These are phyloP conservation scores for Pavo muticus DNA, from an alignment of 2,113 vertebrate genomes.

Conservation along the genomic window DNA sequence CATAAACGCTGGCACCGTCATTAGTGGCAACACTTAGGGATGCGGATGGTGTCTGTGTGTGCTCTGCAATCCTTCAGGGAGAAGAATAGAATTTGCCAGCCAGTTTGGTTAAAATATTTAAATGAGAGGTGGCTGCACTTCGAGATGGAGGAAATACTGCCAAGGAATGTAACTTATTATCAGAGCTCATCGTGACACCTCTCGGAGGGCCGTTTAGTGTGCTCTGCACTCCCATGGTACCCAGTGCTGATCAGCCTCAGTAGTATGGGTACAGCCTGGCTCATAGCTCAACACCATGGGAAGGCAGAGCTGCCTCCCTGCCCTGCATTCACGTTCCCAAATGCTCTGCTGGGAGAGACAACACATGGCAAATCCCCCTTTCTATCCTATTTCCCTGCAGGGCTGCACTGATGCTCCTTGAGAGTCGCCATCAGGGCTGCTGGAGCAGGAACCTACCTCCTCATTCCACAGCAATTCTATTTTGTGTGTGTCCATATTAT, in stretches of 20 bases:
- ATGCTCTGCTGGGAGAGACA: rapidly evolving
- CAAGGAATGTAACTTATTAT: rapidly evolving
- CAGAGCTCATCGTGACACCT: not conserved
- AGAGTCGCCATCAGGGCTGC: not conserved
- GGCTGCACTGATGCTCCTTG: not conserved
- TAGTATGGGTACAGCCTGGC: not conserved
- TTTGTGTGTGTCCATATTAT: not conserved
- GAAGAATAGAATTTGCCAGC: not conserved
- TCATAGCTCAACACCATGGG: rapidly evolving
- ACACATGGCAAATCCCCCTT: not conserved
- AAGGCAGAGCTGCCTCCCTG: not conserved
- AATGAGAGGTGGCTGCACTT: not conserved
- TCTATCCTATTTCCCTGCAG: not conserved
- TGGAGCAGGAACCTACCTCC: not conserved
- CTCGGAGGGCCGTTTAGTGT: not conserved
- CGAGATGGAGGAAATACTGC: not conserved
- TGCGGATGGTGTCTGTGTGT: rapidly evolving
- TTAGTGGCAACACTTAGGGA: not conserved
- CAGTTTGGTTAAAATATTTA: not conserved
- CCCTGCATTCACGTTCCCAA: not conserved
- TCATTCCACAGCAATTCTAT: not conserved
- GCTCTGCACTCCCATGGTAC: not conserved
- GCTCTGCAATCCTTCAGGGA: not conserved
- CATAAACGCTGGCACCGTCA: not conserved
- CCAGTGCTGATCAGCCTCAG: not conserved